Evolutionary conservation across 2,797 vertebrate species (phyloP).

Genomic region (Allenopithecus nigroviridis): DNA sequence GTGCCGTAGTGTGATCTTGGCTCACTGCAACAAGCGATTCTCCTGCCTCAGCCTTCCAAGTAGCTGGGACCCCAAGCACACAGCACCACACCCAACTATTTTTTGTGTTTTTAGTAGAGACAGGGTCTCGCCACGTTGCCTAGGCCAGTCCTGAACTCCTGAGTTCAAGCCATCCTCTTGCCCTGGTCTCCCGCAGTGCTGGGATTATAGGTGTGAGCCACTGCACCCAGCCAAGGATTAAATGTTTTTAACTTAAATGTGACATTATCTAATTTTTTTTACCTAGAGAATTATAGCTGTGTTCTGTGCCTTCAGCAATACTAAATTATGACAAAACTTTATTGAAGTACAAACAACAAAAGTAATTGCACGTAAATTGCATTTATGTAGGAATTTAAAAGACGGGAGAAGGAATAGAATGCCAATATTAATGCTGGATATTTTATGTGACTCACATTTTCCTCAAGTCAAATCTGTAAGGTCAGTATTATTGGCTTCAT

Average conservation of each 20-base stretch:
- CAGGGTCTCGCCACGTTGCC: too few relatives aligned
- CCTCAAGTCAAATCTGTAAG: not conserved
- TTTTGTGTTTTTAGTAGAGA: too few relatives aligned
- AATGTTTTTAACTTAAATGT: conserved; percentile 5
- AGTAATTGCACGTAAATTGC: not conserved
- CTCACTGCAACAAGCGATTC: too few relatives aligned
- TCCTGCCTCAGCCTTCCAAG: too few relatives aligned
- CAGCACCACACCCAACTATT: too few relatives aligned
- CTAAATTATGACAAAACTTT: conserved; percentile 1
- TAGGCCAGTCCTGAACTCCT: too few relatives aligned
- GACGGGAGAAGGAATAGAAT: not conserved
- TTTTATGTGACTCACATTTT: not conserved
- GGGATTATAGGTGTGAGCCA: too few relatives aligned
- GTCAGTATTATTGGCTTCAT: not conserved
- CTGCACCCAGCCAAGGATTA: not conserved
- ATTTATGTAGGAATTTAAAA: conserved; percentile 30
- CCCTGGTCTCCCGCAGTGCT: too few relatives aligned
- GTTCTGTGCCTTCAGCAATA: not conserved
- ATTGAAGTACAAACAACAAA: not conserved
- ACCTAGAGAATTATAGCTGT: not conserved
- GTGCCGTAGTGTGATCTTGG: too few relatives aligned
- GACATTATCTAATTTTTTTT: not conserved
- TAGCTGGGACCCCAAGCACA: too few relatives aligned
- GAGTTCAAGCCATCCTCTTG: too few relatives aligned
- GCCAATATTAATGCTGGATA: not conserved